Percentiles rank a stretch among this genome's conserved stretches.
Conservation (phyloP, 2,797 vertebrate genomes). For the Pseudotriccus pelzelni region DNA sequence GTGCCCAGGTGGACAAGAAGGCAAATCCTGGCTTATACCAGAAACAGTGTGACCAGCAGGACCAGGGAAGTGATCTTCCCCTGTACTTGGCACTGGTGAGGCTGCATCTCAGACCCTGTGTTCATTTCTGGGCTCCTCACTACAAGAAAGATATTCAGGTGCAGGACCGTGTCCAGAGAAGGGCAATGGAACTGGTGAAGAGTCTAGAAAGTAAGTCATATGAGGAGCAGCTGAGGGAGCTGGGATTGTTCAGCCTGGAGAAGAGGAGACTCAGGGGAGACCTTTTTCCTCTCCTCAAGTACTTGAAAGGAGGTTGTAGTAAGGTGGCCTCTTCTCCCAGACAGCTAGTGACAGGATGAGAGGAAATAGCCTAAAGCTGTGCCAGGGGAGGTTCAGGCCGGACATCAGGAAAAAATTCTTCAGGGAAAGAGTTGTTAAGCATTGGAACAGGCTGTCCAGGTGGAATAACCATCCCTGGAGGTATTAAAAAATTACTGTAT, state of each 20-base stretch:
- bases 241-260: not conserved
- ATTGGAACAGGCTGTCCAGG: not conserved
- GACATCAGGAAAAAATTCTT: not conserved
- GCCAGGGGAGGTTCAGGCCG: not conserved
- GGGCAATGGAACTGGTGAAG: not conserved
- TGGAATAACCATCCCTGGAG: not conserved
- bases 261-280: not conserved
- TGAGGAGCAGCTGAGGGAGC: not conserved
- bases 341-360: not conserved
- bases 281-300: not conserved
- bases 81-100: not conserved
- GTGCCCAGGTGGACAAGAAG: not conserved
- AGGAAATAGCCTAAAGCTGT: not conserved
- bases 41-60: not conserved
- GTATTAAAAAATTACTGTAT: not conserved
- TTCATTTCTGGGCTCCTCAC: not conserved
- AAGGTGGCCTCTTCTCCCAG: not conserved
- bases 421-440: not conserved
- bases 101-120: not conserved
- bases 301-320: not conserved
- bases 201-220: not conserved
- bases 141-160: not conserved
- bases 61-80: not conserved
- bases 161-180: not conserved
- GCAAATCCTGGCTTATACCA: not conserved